Percentiles rank a stretch among this genome's conserved stretches.
Evolutionary conservation across 2,888 invertebrate species (phyloP).

Genomic region (Aplocera efformata): DNA sequence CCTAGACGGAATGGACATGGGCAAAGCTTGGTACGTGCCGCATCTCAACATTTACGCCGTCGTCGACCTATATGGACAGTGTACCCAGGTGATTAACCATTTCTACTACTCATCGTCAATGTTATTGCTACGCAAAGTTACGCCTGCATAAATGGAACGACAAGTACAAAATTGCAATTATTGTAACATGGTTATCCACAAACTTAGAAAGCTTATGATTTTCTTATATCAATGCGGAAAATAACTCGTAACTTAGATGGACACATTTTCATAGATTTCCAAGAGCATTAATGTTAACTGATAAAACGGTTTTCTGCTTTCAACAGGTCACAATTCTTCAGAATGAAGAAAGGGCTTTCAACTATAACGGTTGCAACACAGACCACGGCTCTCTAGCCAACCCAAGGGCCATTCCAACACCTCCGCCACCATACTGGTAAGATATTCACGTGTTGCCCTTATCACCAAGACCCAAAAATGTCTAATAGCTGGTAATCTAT

Average conservation of each 20-base stretch:
- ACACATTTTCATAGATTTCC: too few relatives aligned
- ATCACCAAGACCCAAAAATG: too few relatives aligned
- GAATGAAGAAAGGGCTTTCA: constrained; percentile 65
- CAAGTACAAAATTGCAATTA: too few relatives aligned
- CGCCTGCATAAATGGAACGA: too few relatives aligned
- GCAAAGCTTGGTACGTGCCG: constrained; percentile 89
- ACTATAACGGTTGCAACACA: constrained; percentile 63
- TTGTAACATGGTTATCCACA: too few relatives aligned
- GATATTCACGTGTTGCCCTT: constrained; percentile 3
- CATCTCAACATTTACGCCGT: constrained; percentile 93
- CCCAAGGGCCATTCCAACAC: constrained; percentile 45
- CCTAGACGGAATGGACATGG: constrained; percentile 92
- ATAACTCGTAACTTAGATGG: too few relatives aligned
- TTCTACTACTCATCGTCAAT: background rate
- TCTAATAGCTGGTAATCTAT: too few relatives aligned
- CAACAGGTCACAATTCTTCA: constrained; percentile 69
- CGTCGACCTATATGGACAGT: constrained; percentile 96
- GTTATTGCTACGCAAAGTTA: background rate
- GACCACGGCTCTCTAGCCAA: constrained; percentile 57
- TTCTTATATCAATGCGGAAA: too few relatives aligned
- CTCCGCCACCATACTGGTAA: constrained; percentile 68
- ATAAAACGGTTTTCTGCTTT: too few relatives aligned
- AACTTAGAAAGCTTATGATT: too few relatives aligned
- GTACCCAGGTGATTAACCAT: constrained; percentile 88
- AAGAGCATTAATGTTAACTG: too few relatives aligned